Conservation (phyloP, 2,113 vertebrate genomes). For the Thermophis baileyi region DNA sequence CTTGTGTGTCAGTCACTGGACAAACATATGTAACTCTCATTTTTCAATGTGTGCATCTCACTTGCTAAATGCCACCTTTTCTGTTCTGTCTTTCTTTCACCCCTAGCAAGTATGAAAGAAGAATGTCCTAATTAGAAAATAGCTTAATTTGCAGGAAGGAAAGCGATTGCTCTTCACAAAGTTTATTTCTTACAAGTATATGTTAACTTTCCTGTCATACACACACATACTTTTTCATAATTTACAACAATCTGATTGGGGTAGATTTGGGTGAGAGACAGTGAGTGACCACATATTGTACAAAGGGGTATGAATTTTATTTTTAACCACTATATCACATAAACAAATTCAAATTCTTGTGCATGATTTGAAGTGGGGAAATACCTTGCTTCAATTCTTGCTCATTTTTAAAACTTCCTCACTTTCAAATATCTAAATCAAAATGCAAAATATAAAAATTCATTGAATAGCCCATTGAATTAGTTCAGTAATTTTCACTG, state of each 20-base stretch:
- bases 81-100: not conserved
- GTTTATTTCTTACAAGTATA: not conserved
- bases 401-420: not conserved
- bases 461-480: not conserved
- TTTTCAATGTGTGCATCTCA: not conserved
- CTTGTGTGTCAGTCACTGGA: not conserved
- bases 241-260: not conserved
- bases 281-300: not conserved
- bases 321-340: not conserved
- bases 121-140: not conserved
- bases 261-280: not conserved
- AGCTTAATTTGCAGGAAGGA: not conserved
- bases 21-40: accelerated
- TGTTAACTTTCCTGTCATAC: not conserved
- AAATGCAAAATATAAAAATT: not conserved
- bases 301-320: not conserved
- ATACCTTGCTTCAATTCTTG: not conserved
- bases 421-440: not conserved
- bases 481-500: not conserved
- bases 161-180: not conserved
- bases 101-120: not conserved
- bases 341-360: not conserved
- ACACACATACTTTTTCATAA: not conserved
- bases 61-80: not conserved
- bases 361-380: not conserved